Evolutionary conservation across 2,797 vertebrate species (phyloP).

Genomic region (Neosilurus mollespiculum): DNA sequence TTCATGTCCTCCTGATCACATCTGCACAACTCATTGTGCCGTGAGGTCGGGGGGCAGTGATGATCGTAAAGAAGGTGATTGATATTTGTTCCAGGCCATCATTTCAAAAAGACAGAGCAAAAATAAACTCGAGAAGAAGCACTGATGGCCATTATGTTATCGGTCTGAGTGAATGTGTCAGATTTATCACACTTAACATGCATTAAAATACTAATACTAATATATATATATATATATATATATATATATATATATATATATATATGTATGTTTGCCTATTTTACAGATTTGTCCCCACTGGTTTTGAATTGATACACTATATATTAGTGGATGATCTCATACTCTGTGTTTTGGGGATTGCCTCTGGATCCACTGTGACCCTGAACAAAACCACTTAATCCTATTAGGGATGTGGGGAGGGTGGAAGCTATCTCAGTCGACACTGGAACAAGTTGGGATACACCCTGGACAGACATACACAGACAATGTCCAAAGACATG

Average conservation of each 20-base stretch:
- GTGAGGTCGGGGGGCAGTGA: background rate
- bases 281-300: background rate
- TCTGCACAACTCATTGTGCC: slow-evolving; percentile 1
- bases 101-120: background rate
- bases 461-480: too few relatives aligned
- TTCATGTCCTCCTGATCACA: background rate
- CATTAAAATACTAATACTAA: too few relatives aligned
- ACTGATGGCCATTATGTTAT: background rate
- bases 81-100: background rate
- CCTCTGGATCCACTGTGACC: background rate
- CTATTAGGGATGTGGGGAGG: too few relatives aligned
- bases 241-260: too few relatives aligned
- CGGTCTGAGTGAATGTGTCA: background rate
- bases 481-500: too few relatives aligned
- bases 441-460: too few relatives aligned
- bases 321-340: background rate
- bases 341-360: background rate
- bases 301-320: background rate
- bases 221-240: too few relatives aligned
- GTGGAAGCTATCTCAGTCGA: too few relatives aligned
- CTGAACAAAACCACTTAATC: background rate
- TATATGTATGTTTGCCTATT: background rate
- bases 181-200: background rate
- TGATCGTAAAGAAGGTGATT: background rate
- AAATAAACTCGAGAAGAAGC: background rate